A percentile compares a stretch with the other conserved stretches of the same genome.
Conservation (phyloP, 2,888 invertebrate species). For the Zonitis immaculata region DNA sequence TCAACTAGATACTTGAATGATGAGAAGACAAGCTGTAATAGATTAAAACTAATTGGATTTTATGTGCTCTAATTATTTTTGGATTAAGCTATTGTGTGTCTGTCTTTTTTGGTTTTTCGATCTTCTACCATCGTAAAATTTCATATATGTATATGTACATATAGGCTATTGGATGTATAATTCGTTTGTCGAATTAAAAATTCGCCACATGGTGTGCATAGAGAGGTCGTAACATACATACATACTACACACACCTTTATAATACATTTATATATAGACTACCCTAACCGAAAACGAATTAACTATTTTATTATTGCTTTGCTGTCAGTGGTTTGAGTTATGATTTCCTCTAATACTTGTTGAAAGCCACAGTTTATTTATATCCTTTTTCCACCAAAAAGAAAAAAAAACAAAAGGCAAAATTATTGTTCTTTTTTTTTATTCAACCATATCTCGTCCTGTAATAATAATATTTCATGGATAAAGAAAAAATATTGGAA, state of each 20-base stretch:
- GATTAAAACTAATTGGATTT: neutral
- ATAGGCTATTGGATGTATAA: no score
- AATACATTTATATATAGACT: no score
- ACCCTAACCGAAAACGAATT: constrained; percentile 35
- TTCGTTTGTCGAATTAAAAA: constrained; percentile 32
- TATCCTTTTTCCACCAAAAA: constrained; percentile 24
- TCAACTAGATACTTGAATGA: neutral
- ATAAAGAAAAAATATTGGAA: no score
- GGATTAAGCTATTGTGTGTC: neutral
- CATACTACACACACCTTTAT: no score
- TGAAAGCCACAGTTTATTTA: constrained; percentile 31
- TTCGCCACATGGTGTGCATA: constrained; percentile 36
- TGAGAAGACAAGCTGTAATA: neutral
- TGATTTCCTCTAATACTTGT: constrained; percentile 33
- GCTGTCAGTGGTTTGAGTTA: constrained; percentile 34
- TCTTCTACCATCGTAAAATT: neutral
- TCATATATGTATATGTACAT: no score
- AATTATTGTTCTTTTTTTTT: constrained; percentile 3
- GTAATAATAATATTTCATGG: no score
- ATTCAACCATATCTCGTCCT: no score
- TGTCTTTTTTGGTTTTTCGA: neutral
- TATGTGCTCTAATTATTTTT: neutral
- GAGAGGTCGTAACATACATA: constrained; percentile 18
- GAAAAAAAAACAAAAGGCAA: constrained; percentile 15
- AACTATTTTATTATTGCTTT: constrained; percentile 34